phyloP scores from a whole-genome alignment of 30 jellyfish, hydroid and myxozoan genomes.

The Cassiopea xamachana region DNA sequence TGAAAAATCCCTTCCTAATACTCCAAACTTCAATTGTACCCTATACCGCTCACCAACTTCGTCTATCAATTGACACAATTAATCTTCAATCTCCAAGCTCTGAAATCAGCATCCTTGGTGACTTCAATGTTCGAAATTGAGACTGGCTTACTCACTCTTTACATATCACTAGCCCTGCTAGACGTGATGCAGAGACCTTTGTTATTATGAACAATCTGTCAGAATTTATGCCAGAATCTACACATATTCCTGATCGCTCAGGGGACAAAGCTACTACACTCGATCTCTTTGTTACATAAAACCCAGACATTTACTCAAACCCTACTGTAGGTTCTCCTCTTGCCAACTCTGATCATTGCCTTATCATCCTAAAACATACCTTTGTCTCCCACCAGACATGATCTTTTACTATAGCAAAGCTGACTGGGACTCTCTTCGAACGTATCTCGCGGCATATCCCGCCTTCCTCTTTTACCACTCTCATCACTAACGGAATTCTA shows the following conservation, averaged over 20 bases:
- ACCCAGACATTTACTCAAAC: not conserved
- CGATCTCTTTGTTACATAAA: not conserved
- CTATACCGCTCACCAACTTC: not conserved
- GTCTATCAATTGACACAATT: not conserved
- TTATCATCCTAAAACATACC: not conserved
- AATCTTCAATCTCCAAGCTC: not conserved
- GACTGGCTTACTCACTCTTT: not conserved
- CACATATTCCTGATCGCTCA: not conserved
- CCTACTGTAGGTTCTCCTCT: not conserved
- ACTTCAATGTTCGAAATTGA: not conserved
- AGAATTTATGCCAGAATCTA: not conserved
- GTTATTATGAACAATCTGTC: not conserved
- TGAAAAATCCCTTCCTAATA: not conserved
- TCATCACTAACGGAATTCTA: not conserved
- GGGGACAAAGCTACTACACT: not conserved
- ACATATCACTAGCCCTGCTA: not conserved
- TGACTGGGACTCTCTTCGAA: not conserved
- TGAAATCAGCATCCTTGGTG: not conserved
- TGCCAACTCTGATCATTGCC: not conserved
- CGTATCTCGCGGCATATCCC: not conserved
- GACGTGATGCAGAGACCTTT: not conserved
- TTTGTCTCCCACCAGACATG: not conserved
- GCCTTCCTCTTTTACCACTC: not conserved
- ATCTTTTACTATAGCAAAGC: not conserved
- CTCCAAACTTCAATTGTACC: not conserved